A percentile compares a stretch with the other conserved stretches of the same genome.
Evolutionary conservation across 1,140 invertebrate species (phyloP).

Genomic region (Danaus melanippus): DNA sequence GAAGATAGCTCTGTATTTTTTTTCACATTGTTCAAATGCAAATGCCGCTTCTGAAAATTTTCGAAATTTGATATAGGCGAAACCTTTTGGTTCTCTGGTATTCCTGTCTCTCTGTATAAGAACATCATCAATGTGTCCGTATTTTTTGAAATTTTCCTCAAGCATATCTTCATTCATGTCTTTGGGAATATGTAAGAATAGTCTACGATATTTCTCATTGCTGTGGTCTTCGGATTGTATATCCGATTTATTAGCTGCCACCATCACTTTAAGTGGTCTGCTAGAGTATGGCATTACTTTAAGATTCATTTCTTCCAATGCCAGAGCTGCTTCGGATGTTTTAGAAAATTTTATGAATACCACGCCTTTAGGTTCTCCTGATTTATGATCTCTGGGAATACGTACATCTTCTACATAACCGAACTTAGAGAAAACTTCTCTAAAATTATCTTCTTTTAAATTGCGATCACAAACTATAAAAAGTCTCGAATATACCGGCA

Average conservation of each 20-base stretch:
- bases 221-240: conserved; percentile 89
- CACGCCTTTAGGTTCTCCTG: conserved; percentile 88
- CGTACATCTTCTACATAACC: conserved; percentile 92
- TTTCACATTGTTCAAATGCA: conserved; percentile 90
- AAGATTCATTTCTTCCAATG: conserved; percentile 90
- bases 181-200: conserved; percentile 91
- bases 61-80: conserved; percentile 90
- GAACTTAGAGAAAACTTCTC: conserved; percentile 84
- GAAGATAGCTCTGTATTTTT: conserved; percentile 90
- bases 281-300: conserved; percentile 80
- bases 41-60: conserved; percentile 88
- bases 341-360: conserved; percentile 88
- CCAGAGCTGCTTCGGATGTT: conserved; percentile 87
- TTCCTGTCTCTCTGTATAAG: conserved; percentile 86
- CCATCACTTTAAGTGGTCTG: conserved; percentile 90
- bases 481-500: conserved; percentile 69
- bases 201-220: conserved; percentile 75
- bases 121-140: conserved; percentile 87
- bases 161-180: conserved; percentile 84
- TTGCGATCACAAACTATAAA: conserved; percentile 90
- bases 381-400: conserved; percentile 87
- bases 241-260: conserved; percentile 80
- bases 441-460: conserved; percentile 84
- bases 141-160: conserved; percentile 84
- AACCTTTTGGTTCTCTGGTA: conserved; percentile 88